A percentile compares a stretch with the other conserved stretches of the same genome.
phyloP scores from a whole-genome alignment of 2,797 vertebrate species.

The Propithecus deckenii region DNA sequence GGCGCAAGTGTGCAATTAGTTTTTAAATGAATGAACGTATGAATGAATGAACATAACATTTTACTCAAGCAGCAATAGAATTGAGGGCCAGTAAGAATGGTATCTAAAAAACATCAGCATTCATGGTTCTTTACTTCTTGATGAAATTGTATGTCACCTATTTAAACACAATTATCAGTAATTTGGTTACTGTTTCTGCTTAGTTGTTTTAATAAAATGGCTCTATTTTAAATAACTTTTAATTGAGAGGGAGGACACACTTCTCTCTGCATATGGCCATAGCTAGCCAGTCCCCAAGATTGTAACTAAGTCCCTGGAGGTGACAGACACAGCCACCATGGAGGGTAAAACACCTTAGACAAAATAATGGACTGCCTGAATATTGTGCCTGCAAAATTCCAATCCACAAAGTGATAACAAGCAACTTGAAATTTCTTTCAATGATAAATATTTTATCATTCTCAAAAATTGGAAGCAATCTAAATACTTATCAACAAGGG shows the following conservation, averaged over 20 bases:
- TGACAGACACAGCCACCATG: neutral
- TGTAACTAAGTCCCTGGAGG: neutral
- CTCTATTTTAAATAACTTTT: neutral
- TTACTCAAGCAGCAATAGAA: constrained; percentile 5
- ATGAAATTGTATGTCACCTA: neutral
- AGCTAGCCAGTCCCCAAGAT: neutral
- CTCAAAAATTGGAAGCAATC: constrained; percentile 40
- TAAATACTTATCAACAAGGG: neutral
- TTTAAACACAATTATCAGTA: constrained; percentile 3
- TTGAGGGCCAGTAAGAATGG: neutral
- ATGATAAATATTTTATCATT: constrained; percentile 27
- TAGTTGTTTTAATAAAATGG: constrained; percentile 32
- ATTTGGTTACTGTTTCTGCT: neutral
- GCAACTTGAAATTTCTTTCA: constrained; percentile 38
- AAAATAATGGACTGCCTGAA: constrained; percentile 25
- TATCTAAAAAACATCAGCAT: neutral
- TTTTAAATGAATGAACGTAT: constrained; percentile 43
- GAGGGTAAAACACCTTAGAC: neutral
- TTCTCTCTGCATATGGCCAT: neutral
- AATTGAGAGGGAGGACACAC: neutral
- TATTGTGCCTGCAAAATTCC: constrained; percentile 24
- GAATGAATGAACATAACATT: constrained; percentile 20
- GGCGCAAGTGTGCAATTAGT: neutral
- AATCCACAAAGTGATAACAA: neutral
- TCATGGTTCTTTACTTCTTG: constrained; percentile 9